Base-by-base conservation (phyloP, 2,888 invertebrate genomes). In the Heliconius aoede region DNA sequence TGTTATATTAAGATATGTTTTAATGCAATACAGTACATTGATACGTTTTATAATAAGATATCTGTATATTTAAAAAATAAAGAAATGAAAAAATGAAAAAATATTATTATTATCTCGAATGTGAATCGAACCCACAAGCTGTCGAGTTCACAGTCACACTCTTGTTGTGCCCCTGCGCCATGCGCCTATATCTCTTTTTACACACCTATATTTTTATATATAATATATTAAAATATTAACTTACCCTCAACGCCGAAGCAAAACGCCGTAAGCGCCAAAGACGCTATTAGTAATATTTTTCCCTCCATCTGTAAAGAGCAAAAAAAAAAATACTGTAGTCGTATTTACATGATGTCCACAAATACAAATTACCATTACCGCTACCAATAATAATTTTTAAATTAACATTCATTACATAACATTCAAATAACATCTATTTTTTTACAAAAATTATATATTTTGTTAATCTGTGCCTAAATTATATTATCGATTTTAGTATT, bases 231-330 rank as follows among this genome's bases (percentile, higher is more conserved):
- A 9, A 11, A 4, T 30, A 30, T 36, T 36, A 36, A 40, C 90
- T 89, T 84, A 93, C 93, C 92, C 36, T 92, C 89, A 79, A 88
- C 93, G 74, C 87, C 85, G 58, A 84, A 82, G 73, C 86, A 84
- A 36, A 87, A 85, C 30, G 87, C 88, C 46, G 92, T 81, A 40
- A 94, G 88, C 91, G 91, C 90, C 88, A 94, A 64, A 11, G 92
- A 90, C 84, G 92, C 92, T 85, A 93, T 81, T 79, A 85, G 84
- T 78, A 91, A 80, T 75, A 89, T 74, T 82, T 87, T 89, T 82
- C 85, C 87, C 78, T 86, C 88, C 94, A 93, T 94, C 94, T 94
- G 85, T n/a, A n/a, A 88, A 87, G 55, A 76, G 76, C 79, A 76
- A 80, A 69, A 65, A 75, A n/a, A 80, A 13, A 40, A 74, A 79